Evolutionary conservation across 1,140 invertebrate species (phyloP), one percentile per base, ranked within the genome.

Genomic region (Drosophila aff.): DNA sequence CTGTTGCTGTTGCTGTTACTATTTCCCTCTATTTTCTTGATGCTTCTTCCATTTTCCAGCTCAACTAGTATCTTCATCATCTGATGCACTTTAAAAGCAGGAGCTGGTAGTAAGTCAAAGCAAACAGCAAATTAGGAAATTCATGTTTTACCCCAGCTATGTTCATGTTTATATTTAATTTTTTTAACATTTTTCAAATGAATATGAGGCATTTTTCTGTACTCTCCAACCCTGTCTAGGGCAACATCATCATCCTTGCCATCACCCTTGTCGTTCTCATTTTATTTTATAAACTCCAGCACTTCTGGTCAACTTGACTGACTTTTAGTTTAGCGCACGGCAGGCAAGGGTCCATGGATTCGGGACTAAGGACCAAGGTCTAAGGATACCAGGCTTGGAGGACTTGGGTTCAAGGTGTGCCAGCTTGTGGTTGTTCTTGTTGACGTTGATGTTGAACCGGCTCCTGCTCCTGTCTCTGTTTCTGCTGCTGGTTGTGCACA

Each of bases 301-400:
- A 87, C 84, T 86, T 83, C 79, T 90, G 85, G 85, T 85, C 85
- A 90, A 90, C 85, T 90, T 90, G 85, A 90, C 81, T 90, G 85
- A 90, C 85, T 90, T 89, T 90, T 75, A 84, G 85, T 85, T 68
- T 38, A 28, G 49, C 64, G 49, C 23, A 33, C 8, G 61, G 60
- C 21, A 13, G 13, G 61, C 18, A 15, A 11, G 64, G 23, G 63
- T 18, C 18, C 23, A 31, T 67, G 47, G 46, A 4, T 38, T 50
- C 21, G 9, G 53, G 53, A 57, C 36, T 7, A 40, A 55, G 36
- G 53, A 57, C 53, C n/a, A 40, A 57, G 53, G 53, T 23, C 52
- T 38, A 23, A 4, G 52, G 33, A 21, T 36, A 13, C 13, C 18
- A 13, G 52, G 33, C 43, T 13, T 4, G 3, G 9, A 8, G 9